Evolutionary conservation across 64 coral and sea anemone genomes (phyloP).

Genomic region (Catalaphyllia jardinei): DNA sequence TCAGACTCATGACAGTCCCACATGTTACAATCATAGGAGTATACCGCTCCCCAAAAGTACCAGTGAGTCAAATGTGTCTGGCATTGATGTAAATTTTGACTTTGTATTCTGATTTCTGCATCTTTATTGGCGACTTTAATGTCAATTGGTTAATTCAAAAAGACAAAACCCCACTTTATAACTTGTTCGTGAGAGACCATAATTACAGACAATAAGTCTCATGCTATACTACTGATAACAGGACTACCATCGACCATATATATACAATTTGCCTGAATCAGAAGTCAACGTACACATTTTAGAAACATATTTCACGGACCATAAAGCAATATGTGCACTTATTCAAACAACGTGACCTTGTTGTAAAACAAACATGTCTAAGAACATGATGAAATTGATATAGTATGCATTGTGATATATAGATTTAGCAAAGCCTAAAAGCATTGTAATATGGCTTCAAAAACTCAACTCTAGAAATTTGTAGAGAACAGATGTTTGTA

Average conservation of each 20-base stretch:
- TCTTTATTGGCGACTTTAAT: too few species aligned
- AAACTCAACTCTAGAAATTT: slow-evolving; percentile 1
- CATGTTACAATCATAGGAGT: too few species aligned
- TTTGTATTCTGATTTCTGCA: too few species aligned
- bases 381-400: slow-evolving; percentile 17
- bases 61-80: too few species aligned
- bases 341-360: slow-evolving; percentile 28
- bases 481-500: slow-evolving; percentile 24
- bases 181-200: slow-evolving; percentile 31
- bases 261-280: slow-evolving; percentile 35
- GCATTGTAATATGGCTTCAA: slow-evolving; percentile 14
- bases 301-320: background rate
- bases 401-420: slow-evolving; percentile 18
- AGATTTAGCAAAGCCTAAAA: too few species aligned
- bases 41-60: too few species aligned
- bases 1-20: background rate
- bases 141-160: background rate
- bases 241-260: slow-evolving; percentile 39
- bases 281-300: background rate
- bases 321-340: too few species aligned
- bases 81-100: too few species aligned
- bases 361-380: slow-evolving; percentile 23
- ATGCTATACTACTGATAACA: slow-evolving; percentile 31
- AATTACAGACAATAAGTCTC: slow-evolving; percentile 44
- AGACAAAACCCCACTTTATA: slow-evolving; percentile 20